Evolutionary conservation across 2,113 vertebrate species (phyloP).

Genomic region (Perca schrenkii): DNA sequence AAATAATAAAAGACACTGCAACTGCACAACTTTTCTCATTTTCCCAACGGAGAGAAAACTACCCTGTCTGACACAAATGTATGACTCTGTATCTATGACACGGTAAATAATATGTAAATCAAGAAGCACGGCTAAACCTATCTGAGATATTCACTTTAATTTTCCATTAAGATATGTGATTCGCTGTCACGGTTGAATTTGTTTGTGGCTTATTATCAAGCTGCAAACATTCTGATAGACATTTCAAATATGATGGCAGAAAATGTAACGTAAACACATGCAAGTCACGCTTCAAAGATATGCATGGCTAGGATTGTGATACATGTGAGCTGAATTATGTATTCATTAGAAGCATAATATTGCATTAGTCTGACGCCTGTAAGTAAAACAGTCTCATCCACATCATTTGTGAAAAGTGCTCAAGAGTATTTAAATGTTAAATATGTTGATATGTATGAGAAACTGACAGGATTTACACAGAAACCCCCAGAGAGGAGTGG

Average conservation of each 20-base stretch:
- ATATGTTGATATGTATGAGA: neutral
- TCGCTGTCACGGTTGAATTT: slow-evolving; percentile 18
- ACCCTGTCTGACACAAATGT: neutral
- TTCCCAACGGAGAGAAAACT: neutral
- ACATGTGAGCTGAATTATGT: neutral
- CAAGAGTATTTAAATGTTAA: too few relatives aligned
- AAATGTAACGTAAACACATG: neutral
- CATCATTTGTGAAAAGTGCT: neutral
- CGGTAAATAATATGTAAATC: slow-evolving; percentile 11
- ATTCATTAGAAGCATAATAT: neutral
- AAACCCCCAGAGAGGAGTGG: neutral
- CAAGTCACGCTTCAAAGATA: neutral
- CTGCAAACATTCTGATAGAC: slow-evolving; percentile 24
- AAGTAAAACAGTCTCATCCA: neutral
- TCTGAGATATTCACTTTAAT: slow-evolving; percentile 12
- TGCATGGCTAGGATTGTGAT: neutral
- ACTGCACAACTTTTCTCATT: neutral
- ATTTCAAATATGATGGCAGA: slow-evolving; percentile 10
- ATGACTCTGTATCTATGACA: neutral
- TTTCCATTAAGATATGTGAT: slow-evolving; percentile 23
- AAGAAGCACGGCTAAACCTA: neutral
- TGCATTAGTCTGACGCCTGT: neutral
- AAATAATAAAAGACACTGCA: neutral
- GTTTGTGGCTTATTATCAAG: slow-evolving; percentile 23
- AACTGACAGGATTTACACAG: neutral